phyloP scores from a whole-genome alignment of 1,140 invertebrate species.

The Hetaerina americana region DNA sequence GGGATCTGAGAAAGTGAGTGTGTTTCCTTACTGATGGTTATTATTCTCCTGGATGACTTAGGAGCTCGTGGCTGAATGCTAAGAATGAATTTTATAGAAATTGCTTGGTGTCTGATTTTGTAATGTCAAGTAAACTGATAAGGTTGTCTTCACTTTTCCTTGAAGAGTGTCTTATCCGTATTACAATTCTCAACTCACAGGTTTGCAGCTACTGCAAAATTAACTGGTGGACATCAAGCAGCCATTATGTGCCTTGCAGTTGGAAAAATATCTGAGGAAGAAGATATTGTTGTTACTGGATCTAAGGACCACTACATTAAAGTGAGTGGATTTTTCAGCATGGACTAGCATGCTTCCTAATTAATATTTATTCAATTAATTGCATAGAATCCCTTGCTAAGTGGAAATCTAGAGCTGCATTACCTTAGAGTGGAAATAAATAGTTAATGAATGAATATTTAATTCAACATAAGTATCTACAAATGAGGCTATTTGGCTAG shows the following conservation, averaged over 20 bases:
- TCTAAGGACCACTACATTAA: conserved; percentile 81
- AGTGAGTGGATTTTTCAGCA: too few relatives aligned
- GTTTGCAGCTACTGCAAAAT: conserved; percentile 54
- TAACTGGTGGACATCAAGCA: conserved; percentile 73
- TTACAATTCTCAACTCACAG: conserved; percentile 24
- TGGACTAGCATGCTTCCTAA: too few relatives aligned
- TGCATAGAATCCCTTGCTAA: not conserved
- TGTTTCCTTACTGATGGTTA: conserved; percentile 4
- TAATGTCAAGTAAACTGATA: too few relatives aligned
- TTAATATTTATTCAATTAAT: conserved; percentile 10
- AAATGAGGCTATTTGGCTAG: too few relatives aligned
- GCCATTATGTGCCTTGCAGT: conserved; percentile 73
- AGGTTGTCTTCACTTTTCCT: too few relatives aligned
- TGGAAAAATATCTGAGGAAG: conserved; percentile 30
- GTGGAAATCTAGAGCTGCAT: too few relatives aligned
- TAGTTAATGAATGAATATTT: not conserved
- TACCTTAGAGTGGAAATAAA: too few relatives aligned
- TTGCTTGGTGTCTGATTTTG: not conserved
- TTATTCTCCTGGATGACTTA: not conserved
- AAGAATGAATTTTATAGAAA: not conserved
- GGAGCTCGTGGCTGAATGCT: not conserved
- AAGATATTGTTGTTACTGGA: conserved; percentile 61
- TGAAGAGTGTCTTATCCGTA: too few relatives aligned
- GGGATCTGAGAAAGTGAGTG: conserved; percentile 66
- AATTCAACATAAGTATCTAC: not conserved